These are phyloP conservation scores for Tryphoninae sp. DNA, from an alignment of 2,888 invertebrate genomes.

Conservation along the genomic window DNA sequence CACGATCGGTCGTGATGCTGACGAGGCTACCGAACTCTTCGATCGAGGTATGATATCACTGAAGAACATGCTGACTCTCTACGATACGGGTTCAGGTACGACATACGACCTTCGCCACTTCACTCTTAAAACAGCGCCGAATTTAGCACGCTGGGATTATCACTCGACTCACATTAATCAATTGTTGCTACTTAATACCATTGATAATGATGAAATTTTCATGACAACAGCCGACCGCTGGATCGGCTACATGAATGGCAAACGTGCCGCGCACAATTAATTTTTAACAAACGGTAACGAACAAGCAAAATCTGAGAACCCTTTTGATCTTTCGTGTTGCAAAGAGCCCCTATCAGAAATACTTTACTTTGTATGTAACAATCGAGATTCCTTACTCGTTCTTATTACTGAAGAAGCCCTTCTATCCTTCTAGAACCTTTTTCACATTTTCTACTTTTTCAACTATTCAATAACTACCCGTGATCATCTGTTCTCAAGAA, in stretches of 20 bases:
- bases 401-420: background rate
- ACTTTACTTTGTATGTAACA: background rate
- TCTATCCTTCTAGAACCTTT: constrained; percentile 45
- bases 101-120: constrained; percentile 98
- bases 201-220: constrained; percentile 92
- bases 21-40: constrained; percentile 89
- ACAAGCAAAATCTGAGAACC: background rate
- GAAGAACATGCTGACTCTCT: constrained; percentile 93
- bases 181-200: constrained; percentile 91
- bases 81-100: constrained; percentile 97
- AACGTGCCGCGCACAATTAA: constrained; percentile 95
- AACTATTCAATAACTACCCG: constrained; percentile 32
- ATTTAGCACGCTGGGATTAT: constrained; percentile 99
- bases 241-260: constrained; percentile 98
- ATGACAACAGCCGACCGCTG: constrained; percentile 93
- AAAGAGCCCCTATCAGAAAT: constrained; percentile 18
- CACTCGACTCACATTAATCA: constrained; percentile 99
- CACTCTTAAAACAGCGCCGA: constrained; percentile 93
- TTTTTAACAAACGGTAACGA: background rate
- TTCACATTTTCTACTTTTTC: constrained; percentile 62
- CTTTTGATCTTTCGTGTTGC: constrained; percentile 1
- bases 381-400: constrained; percentile 6
- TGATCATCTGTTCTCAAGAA: background rate
- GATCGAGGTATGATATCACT: constrained; percentile 93
- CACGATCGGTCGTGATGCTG: constrained; percentile 87